phyloP scores from a whole-genome alignment of 2,888 invertebrate genomes.

The Unio delphinus region DNA sequence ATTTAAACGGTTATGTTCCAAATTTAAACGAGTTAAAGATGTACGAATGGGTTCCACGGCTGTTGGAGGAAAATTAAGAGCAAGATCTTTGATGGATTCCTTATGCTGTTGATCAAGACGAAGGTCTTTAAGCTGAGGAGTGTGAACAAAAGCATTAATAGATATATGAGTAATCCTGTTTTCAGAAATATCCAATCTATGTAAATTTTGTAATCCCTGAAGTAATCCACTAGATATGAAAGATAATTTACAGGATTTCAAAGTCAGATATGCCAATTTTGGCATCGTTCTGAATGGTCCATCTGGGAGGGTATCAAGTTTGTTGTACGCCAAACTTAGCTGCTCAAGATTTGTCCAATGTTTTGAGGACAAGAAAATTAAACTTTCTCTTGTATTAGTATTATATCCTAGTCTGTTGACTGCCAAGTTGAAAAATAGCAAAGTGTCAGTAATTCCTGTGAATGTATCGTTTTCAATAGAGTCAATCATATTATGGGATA shows the following conservation, averaged over 20 bases:
- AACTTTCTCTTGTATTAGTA: not conserved
- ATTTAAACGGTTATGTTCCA: too few relatives aligned
- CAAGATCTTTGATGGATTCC: not conserved
- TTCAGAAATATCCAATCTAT: too few relatives aligned
- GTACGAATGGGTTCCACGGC: conserved; percentile 56
- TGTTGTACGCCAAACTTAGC: conserved; percentile 44
- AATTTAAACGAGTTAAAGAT: conserved; percentile 58
- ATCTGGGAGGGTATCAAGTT: conserved; percentile 31
- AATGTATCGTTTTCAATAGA: conserved; percentile 18
- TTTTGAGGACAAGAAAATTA: conserved; percentile 10
- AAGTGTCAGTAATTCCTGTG: conserved; percentile 16
- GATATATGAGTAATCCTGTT: too few relatives aligned
- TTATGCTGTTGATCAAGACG: too few relatives aligned
- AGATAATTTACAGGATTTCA: conserved; percentile 9
- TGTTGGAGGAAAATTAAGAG: too few relatives aligned
- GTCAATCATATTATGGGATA: conserved; percentile 11
- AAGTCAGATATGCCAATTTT: conserved; percentile 36
- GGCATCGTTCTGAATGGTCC: conserved; percentile 45
- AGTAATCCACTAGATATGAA: too few relatives aligned
- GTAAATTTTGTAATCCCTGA: too few relatives aligned
- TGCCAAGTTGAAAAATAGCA: conserved; percentile 14
- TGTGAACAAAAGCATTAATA: too few relatives aligned
- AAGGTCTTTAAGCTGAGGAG: too few relatives aligned
- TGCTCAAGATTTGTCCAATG: conserved; percentile 35
- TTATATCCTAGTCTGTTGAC: conserved; percentile 5